Conservation (phyloP, 1,140 invertebrate genomes). For the Schmidtea mediterranea region DNA sequence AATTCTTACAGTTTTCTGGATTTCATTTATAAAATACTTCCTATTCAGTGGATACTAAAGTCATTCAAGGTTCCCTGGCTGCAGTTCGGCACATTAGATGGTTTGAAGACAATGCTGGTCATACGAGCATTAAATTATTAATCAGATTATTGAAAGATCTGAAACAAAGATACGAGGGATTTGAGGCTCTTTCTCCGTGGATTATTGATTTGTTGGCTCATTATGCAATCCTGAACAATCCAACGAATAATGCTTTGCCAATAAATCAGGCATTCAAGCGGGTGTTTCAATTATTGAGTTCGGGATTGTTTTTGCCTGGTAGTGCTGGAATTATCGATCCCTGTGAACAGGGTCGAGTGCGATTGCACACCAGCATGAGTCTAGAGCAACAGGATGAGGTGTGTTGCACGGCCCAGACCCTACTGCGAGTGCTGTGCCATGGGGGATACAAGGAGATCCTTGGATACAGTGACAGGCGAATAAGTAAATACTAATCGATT, state of each 20-base stretch:
- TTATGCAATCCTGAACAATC: slow-evolving; percentile 84
- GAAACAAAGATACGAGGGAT: slow-evolving; percentile 54
- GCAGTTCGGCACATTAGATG: slow-evolving; percentile 73
- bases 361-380: slow-evolving; percentile 63
- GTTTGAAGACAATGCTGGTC: slow-evolving; percentile 93
- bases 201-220: slow-evolving; percentile 80
- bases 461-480: slow-evolving; percentile 35
- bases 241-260: slow-evolving; percentile 58
- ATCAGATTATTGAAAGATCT: slow-evolving; percentile 70
- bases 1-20: too few species aligned
- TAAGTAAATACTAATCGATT: slow-evolving; percentile 19
- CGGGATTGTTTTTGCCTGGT: slow-evolving; percentile 76
- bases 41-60: slow-evolving; percentile 44
- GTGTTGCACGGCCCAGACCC: slow-evolving; percentile 60
- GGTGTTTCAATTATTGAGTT: slow-evolving; percentile 58
- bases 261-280: slow-evolving; percentile 61
- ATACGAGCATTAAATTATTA: slow-evolving; percentile 79
- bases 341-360: slow-evolving; percentile 56
- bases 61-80: slow-evolving; percentile 58
- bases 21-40: too few species aligned
- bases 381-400: slow-evolving; percentile 78
- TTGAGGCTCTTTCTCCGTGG: slow-evolving; percentile 70
- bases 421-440: slow-evolving; percentile 58
- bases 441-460: slow-evolving; percentile 68
- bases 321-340: slow-evolving; percentile 76